Base-by-base conservation (phyloP, 1,140 invertebrate species). In the Aplysia californica region DNA sequence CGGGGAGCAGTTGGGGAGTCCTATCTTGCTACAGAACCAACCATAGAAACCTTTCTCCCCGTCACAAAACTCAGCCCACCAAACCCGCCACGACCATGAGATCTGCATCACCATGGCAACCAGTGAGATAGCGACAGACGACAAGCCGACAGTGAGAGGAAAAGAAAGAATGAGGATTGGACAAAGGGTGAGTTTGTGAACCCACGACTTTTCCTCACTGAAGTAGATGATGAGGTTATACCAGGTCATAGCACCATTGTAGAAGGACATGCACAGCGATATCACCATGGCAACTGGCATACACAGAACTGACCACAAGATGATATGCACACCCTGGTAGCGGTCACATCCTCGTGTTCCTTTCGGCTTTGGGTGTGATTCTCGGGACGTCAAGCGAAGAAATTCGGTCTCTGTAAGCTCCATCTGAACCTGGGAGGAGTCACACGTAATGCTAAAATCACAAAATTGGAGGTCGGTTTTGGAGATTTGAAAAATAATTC, bases 31-130 rank as follows among this genome's bases (percentile, higher is more conserved):
- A 88, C 94, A 95, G 39, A 95, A 87, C 94, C 94, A 95, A 35
- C 94, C 94, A 84, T 94, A 95, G 88, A 95, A 95, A 0, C 94
- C 94, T 88, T 95, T 95, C 78, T 95, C 94, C 83, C 93, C 93
- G 88, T 95, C 94, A 73, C 91, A 92, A 10, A 94, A 91, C 89
- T 94, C 93, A 79, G 92, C 92, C 81, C 91, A 91, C 94, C 94
- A 95, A 65, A 91, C 92, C 39, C 91, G 91, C 70, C 92, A 93
- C 82, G 92, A 92, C 87, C 93, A 93, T 1, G 94, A 94, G 20
- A 95, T 84, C 82, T 95, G 94, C 35, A 92, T 91, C 76, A 93
- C 86, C 20, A 93, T 92, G 31, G 93, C 92, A 88, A 94, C 94
- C n/a, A 94, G 65, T 0, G 92, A 93, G 20, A 94, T 79, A 0